Conservation (phyloP, 1,140 invertebrate genomes). For the Daktulosphaira vitifoliae region DNA sequence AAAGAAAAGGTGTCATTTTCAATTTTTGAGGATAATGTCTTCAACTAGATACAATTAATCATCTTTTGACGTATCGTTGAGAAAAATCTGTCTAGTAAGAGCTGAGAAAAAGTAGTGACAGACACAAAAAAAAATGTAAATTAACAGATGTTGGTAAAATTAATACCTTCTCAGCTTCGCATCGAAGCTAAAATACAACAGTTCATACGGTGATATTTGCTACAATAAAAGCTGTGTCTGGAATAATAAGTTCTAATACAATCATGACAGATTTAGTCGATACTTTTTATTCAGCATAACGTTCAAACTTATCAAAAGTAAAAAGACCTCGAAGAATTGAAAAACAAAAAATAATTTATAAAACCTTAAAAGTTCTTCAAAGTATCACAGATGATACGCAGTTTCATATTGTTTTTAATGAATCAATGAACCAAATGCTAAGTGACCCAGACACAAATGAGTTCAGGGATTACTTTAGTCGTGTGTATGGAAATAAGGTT, state of each 20-base stretch:
- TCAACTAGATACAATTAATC: no score
- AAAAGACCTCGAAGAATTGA: background rate
- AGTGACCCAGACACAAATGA: background rate
- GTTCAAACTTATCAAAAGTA: no score
- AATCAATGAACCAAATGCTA: background rate
- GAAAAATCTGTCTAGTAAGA: no score
- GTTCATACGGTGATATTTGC: background rate
- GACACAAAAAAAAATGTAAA: no score
- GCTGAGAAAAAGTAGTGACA: no score
- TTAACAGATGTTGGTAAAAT: no score
- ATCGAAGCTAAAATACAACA: no score
- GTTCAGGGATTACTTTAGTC: background rate
- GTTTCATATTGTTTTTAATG: background rate
- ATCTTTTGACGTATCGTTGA: no score
- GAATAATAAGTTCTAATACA: background rate
- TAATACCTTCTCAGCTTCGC: no score
- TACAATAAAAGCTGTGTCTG: background rate
- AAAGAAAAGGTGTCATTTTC: no score
- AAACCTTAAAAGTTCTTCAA: background rate
- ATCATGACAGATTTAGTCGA: background rate
- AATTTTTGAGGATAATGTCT: no score
- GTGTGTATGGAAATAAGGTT: background rate
- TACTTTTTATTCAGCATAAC: background rate
- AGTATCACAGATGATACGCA: background rate
- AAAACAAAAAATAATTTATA: background rate